phyloP scores from a whole-genome alignment of 2,113 vertebrate species.

The Chroicocephalus ridibundus region DNA sequence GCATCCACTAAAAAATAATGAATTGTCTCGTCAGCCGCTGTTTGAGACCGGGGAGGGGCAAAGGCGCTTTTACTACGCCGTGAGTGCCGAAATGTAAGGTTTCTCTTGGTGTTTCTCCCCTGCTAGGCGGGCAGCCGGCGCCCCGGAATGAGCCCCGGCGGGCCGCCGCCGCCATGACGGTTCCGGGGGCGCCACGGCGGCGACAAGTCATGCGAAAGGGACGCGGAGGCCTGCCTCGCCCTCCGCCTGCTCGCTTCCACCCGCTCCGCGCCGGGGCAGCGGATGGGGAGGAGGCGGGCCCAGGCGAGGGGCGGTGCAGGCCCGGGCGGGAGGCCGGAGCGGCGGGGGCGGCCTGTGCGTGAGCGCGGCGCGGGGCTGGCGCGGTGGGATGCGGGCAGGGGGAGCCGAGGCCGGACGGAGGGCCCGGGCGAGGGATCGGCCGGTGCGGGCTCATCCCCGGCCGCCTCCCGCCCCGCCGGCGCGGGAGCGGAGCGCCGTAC shows the following conservation, averaged over 20 bases:
- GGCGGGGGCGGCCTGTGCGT: background rate
- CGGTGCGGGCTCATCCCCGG: too few relatives aligned
- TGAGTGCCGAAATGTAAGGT: background rate
- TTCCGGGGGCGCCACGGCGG: too few relatives aligned
- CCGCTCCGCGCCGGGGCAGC: background rate
- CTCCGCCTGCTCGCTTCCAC: rapidly evolving
- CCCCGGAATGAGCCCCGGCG: rapidly evolving
- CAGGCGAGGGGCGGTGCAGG: background rate
- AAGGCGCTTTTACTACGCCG: background rate
- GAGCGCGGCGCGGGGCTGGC: background rate
- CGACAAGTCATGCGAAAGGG: rapidly evolving
- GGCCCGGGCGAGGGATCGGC: rapidly evolving
- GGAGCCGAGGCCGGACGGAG: rapidly evolving
- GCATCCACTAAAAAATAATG: rapidly evolving
- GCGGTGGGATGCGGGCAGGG: background rate
- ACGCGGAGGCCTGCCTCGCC: rapidly evolving
- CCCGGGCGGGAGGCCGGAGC: background rate
- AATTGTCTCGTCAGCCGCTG: background rate
- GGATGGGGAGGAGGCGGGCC: background rate
- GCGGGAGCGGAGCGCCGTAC: background rate
- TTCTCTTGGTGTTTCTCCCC: background rate
- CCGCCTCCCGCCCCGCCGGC: background rate
- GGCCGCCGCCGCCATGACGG: background rate
- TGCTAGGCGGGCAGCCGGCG: rapidly evolving
- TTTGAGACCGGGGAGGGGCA: rapidly evolving